Evolutionary conservation across 2,113 vertebrate genomes (phyloP).

Genomic region (Poeciliopsis retropinna): DNA sequence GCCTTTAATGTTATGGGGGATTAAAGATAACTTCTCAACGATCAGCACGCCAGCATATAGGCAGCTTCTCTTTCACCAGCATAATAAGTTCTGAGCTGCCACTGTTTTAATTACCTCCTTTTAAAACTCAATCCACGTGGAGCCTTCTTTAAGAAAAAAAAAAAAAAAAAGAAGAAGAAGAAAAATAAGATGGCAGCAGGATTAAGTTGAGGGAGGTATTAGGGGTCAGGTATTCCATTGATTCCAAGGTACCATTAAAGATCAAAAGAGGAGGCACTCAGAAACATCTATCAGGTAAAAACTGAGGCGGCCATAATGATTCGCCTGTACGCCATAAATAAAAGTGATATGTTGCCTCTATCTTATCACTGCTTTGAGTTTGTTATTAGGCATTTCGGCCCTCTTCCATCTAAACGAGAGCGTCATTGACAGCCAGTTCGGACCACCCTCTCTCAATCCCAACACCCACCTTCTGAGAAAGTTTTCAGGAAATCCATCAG

Average conservation of each 20-base stretch:
- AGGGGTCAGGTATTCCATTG: slow-evolving; percentile 77
- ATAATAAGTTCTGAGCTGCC: slow-evolving; percentile 83
- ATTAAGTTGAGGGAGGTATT: slow-evolving; percentile 65
- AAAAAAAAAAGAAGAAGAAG: slow-evolving; percentile 64
- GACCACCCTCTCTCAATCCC: slow-evolving; percentile 9
- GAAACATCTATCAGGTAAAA: slow-evolving; percentile 76
- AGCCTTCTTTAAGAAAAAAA: slow-evolving; percentile 66
- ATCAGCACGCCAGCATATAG: slow-evolving; percentile 77
- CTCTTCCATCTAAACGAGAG: slow-evolving; percentile 15
- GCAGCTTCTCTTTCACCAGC: slow-evolving; percentile 79
- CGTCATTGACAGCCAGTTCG: slow-evolving; percentile 1
- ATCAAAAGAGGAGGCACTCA: slow-evolving; percentile 74
- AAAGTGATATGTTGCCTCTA: slow-evolving; percentile 69
- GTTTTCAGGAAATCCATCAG: slow-evolving; percentile 63
- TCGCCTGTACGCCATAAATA: slow-evolving; percentile 79
- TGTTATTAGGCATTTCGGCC: slow-evolving; percentile 43
- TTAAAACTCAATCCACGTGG: slow-evolving; percentile 79
- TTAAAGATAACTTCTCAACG: slow-evolving; percentile 83
- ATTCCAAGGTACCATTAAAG: slow-evolving; percentile 79
- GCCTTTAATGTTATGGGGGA: slow-evolving; percentile 83
- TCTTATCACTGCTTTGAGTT: slow-evolving; percentile 39
- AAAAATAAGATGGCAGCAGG: slow-evolving; percentile 56
- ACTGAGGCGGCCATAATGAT: slow-evolving; percentile 77
- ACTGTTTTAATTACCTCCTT: slow-evolving; percentile 83
- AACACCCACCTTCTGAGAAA: slow-evolving; percentile 39